phyloP scores from a whole-genome alignment of 2,797 vertebrate genomes.

The Neomorphus geoffroyi region DNA sequence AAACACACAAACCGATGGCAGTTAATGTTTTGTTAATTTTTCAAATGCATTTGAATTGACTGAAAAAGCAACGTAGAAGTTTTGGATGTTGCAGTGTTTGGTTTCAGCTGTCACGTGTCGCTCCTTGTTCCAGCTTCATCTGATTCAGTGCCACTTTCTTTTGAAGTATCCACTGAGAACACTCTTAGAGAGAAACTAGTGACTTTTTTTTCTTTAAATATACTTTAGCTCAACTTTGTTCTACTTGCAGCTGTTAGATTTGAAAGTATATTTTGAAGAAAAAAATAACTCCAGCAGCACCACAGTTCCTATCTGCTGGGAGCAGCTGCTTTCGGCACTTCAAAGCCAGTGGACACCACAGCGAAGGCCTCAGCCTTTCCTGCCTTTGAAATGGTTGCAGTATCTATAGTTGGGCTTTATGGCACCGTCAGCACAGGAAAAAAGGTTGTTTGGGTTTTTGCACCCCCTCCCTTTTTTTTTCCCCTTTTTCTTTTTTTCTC shows the following conservation, averaged over 20 bases:
- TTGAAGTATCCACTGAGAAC: slow-evolving; percentile 63
- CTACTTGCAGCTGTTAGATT: slow-evolving; percentile 66
- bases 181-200: slow-evolving; percentile 11
- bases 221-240: slow-evolving; percentile 71
- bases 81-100: background rate
- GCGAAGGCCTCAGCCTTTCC: slow-evolving; percentile 70
- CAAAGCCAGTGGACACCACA: slow-evolving; percentile 69
- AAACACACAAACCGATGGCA: fast-evolving
- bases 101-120: background rate
- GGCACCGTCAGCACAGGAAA: slow-evolving; percentile 57
- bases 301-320: slow-evolving; percentile 69
- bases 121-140: slow-evolving; percentile 35
- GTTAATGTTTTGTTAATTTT: background rate
- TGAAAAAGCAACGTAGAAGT: background rate
- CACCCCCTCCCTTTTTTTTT: background rate
- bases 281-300: slow-evolving; percentile 39
- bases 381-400: slow-evolving; percentile 69
- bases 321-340: slow-evolving; percentile 71
- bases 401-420: slow-evolving; percentile 32
- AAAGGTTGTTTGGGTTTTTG: slow-evolving; percentile 41
- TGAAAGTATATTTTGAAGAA: slow-evolving; percentile 70
- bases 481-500: no score
- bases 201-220: slow-evolving; percentile 43
- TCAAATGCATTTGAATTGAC: background rate
- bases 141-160: slow-evolving; percentile 34